Evolutionary conservation across 2,888 invertebrate genomes (phyloP), one percentile per base, ranked within the genome.

Genomic region (Rapana venosa): DNA sequence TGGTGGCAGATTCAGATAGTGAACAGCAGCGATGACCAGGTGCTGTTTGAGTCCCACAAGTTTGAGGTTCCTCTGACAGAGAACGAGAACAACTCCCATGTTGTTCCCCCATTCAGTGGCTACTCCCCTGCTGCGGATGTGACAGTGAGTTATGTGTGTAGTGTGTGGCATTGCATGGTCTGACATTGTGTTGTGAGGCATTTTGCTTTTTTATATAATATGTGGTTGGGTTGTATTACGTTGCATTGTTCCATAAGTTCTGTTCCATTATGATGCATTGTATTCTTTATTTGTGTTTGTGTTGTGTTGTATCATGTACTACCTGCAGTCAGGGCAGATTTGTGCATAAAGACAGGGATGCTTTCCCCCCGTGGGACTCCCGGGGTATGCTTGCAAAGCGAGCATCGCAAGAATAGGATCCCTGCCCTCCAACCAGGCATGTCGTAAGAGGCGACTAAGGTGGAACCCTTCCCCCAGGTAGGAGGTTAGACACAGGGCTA

Each of bases 61-160:
- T 90, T 70, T 32, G 94, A 93, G 89, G 92, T 91, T 20, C 61
- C 90, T n/a, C 87, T 93, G 15, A 89, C 90, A 36, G 91, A 92
- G 26, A 93, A 91, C 15, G 92, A 93, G 84, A 92, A 93, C 87
- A 92, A 93, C 70, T 90, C 90, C 13, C 91, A 93, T 35, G 92
- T 93, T 22, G 91, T 93, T 17, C 92, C 92, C 11, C 93, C 93
- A n/a, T 94, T 92, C 88, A 94, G 94, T 89, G 92, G 93, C 0
- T 94, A 90, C 90, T 92, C 94, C 11, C 92, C 93, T 15, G 92
- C 93, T 47, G 94, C 93, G 17, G 90, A 88, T 32, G 93, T 92
- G 17, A 91, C 90, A 88, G 93, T 93, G 90, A 84, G 90, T 61
- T 22, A 17, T 30, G 15, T 32, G 79, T 79, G 30, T 79, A n/a